phyloP scores from a whole-genome alignment of 30 jellyfish, hydroid and myxozoan genomes.

The Cassiopea xamachana region DNA sequence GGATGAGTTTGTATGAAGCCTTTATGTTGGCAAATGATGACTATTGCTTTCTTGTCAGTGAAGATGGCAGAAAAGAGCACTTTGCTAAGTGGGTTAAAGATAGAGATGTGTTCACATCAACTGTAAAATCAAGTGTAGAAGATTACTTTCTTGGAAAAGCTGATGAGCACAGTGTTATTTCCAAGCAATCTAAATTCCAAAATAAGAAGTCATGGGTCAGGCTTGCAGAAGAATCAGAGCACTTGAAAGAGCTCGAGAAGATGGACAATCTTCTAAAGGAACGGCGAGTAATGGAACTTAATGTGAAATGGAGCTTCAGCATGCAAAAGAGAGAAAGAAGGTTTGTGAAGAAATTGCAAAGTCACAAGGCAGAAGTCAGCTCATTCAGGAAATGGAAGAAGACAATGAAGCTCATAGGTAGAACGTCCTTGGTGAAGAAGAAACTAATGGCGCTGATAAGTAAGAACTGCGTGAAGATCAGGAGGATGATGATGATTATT shows the following conservation, averaged over 20 bases:
- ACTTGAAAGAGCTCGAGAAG: slow-evolving; percentile 30
- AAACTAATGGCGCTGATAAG: not conserved
- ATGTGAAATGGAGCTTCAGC: slow-evolving; percentile 44
- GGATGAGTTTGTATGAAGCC: slow-evolving; percentile 37
- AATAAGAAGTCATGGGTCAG: slow-evolving; percentile 29
- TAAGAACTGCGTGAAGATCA: not conserved
- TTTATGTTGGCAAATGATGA: slow-evolving; percentile 53
- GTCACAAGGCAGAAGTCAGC: slow-evolving; percentile 37
- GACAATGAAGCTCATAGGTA: slow-evolving; percentile 46
- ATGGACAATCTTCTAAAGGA: slow-evolving; percentile 42
- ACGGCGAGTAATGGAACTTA: slow-evolving; percentile 36
- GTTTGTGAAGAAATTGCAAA: slow-evolving; percentile 29
- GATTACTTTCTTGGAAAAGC: slow-evolving; percentile 33
- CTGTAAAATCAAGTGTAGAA: slow-evolving; percentile 44
- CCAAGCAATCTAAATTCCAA: slow-evolving; percentile 28
- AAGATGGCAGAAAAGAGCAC: slow-evolving; percentile 31
- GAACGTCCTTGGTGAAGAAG: slow-evolving; percentile 17
- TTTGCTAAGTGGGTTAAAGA: slow-evolving; percentile 46
- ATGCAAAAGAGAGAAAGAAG: slow-evolving; percentile 42
- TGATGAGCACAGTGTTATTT: slow-evolving; percentile 41
- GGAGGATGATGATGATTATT: slow-evolving; percentile 13
- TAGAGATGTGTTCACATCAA: slow-evolving; percentile 6
- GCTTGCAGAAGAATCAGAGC: slow-evolving; percentile 34
- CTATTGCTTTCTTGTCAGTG: slow-evolving; percentile 33
- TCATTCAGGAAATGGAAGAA: slow-evolving; percentile 57